These are phyloP conservation scores for Scomber scombrus DNA, from an alignment of 2,113 vertebrate genomes.

Conservation along the genomic window DNA sequence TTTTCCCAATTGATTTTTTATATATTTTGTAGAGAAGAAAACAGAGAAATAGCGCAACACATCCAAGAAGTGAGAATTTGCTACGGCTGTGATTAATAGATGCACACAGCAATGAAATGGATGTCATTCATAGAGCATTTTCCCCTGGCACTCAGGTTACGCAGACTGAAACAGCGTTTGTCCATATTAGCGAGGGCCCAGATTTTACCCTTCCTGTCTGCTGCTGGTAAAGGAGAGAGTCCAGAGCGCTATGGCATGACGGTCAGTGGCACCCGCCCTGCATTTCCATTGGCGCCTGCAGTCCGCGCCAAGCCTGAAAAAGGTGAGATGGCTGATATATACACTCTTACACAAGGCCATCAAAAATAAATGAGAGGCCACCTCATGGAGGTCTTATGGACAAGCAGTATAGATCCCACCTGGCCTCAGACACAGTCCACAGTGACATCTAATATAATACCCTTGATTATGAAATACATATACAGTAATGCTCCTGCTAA, in stretches of 20 bases:
- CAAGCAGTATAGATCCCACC: conserved; percentile 9
- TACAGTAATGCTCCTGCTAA: background rate
- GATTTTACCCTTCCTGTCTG: conserved; percentile 76
- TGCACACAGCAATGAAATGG: conserved; percentile 62
- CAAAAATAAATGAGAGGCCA: conserved; percentile 55
- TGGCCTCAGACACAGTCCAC: conserved; percentile 20
- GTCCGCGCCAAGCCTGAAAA: conserved; percentile 68
- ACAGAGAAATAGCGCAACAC: conserved; percentile 35
- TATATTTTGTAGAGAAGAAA: conserved; percentile 17
- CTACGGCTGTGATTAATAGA: conserved; percentile 69
- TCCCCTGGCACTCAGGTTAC: conserved; percentile 69
- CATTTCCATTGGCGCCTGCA: conserved; percentile 73
- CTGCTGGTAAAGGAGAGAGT: conserved; percentile 66
- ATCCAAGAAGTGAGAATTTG: conserved; percentile 23
- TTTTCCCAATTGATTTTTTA: conserved; percentile 32
- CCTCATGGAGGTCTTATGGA: conserved; percentile 38
- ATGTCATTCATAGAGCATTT: conserved; percentile 65
- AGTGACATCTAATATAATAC: conserved; percentile 23
- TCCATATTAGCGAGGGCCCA: conserved; percentile 54
- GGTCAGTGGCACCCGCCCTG: conserved; percentile 73
- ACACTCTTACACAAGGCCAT: conserved; percentile 50
- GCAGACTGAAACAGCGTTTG: conserved; percentile 66
- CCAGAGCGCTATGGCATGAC: conserved; percentile 61
- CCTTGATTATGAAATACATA: background rate
- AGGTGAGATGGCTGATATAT: conserved; percentile 74